Evolutionary conservation across 2,113 vertebrate species (phyloP).

Genomic region (Esox niger): DNA sequence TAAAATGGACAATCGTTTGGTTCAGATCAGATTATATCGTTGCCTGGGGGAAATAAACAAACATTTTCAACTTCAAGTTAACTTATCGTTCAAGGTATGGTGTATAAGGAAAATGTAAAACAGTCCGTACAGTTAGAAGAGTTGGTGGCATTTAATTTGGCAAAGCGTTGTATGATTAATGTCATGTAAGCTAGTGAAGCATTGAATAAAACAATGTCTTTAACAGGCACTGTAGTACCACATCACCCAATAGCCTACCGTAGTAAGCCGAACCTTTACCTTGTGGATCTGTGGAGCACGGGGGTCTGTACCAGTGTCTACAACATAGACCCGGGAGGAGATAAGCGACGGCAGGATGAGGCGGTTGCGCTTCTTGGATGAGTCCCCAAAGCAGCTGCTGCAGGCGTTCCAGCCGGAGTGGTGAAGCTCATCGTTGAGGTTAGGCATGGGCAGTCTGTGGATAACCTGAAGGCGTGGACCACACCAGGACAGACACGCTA

Average conservation of each 20-base stretch:
- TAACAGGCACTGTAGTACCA: neutral
- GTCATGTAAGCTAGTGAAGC: too few relatives aligned
- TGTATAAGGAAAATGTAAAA: too few relatives aligned
- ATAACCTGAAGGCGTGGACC: conserved; percentile 74
- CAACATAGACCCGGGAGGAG: conserved; percentile 86
- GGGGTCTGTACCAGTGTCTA: conserved; percentile 78
- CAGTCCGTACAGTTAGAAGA: too few relatives aligned
- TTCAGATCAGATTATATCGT: neutral
- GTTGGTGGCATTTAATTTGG: too few relatives aligned
- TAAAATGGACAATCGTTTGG: neutral
- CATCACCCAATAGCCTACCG: neutral
- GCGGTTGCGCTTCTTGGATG: conserved; percentile 73
- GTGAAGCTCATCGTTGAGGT: conserved; percentile 86
- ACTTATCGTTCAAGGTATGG: too few relatives aligned
- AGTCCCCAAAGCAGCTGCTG: conserved; percentile 88
- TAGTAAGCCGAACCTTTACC: conserved; percentile 52
- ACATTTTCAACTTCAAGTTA: too few relatives aligned
- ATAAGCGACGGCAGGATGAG: conserved; percentile 86
- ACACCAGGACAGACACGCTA: neutral
- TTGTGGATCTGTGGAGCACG: conserved; percentile 80
- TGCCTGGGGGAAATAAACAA: neutral
- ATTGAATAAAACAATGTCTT: neutral
- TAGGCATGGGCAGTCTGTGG: conserved; percentile 88
- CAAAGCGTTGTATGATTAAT: too few relatives aligned
- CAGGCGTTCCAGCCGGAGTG: conserved; percentile 94